A percentile compares a stretch with the other conserved stretches of the same genome.
These are phyloP conservation scores for Elaphurus davidianus DNA, from an alignment of 2,113 vertebrate genomes.

Conservation along the genomic window DNA sequence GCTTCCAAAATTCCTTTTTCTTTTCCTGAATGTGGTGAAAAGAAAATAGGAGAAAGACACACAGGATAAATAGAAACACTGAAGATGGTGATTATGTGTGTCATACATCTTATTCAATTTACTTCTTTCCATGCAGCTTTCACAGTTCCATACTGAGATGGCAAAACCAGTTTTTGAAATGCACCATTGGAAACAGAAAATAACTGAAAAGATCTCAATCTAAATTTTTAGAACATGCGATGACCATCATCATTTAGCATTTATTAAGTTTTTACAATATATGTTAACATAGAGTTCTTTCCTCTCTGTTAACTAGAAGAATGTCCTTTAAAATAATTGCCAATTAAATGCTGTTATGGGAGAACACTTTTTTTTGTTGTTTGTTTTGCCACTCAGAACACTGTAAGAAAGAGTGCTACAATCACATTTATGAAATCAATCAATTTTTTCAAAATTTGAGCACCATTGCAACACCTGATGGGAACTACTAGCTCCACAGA, in stretches of 20 bases:
- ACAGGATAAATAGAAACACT: background rate
- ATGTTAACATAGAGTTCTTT: background rate
- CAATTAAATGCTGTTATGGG: background rate
- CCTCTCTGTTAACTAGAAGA: background rate
- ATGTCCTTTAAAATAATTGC: slow-evolving; percentile 4
- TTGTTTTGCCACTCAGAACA: background rate
- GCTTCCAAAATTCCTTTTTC: background rate
- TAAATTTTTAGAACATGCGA: background rate
- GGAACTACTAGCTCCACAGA: background rate
- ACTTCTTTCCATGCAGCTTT: background rate
- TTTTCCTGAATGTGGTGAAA: background rate
- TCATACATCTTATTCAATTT: background rate
- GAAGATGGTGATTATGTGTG: background rate
- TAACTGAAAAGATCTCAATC: background rate
- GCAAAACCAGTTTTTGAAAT: background rate
- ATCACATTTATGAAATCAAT: background rate
- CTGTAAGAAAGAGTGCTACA: background rate
- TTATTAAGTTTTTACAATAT: background rate
- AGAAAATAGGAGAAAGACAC: background rate
- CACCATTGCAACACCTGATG: background rate
- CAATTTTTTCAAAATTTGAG: background rate
- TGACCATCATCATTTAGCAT: background rate
- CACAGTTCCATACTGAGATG: background rate
- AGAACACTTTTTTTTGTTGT: background rate
- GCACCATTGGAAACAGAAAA: background rate